phyloP scores from a whole-genome alignment of 92 coral and sea anemone genomes.

The Siderastrea siderea region DNA sequence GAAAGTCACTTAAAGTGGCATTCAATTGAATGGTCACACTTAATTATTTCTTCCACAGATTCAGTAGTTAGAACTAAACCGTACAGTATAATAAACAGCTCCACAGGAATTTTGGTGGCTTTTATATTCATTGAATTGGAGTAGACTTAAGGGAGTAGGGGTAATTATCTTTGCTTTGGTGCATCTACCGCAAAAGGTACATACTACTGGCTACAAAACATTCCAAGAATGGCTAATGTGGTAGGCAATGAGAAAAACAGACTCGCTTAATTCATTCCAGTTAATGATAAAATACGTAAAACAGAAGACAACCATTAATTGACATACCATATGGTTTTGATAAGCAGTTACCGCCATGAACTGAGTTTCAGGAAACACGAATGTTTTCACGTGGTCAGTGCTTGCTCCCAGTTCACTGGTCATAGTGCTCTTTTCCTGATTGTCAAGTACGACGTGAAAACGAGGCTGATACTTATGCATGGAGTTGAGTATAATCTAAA shows the following conservation, averaged over 20 bases:
- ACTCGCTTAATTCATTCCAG: not conserved
- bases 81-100: too few species aligned
- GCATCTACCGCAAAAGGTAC: too few species aligned
- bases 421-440: slow-evolving; percentile 73
- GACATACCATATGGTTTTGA: not conserved
- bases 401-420: slow-evolving; percentile 77
- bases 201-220: not conserved
- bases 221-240: slow-evolving; percentile 10
- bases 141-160: too few species aligned
- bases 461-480: slow-evolving; percentile 99
- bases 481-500: slow-evolving; percentile 95
- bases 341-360: too few species aligned
- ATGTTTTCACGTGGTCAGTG: slow-evolving; percentile 88
- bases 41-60: too few species aligned
- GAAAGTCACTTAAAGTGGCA: too few species aligned
- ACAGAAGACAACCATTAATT: too few species aligned
- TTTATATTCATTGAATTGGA: too few species aligned
- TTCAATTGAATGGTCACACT: too few species aligned
- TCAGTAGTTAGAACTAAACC: too few species aligned
- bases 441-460: slow-evolving; percentile 93
- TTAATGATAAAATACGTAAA: not conserved
- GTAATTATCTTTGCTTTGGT: too few species aligned
- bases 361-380: slow-evolving; percentile 69
- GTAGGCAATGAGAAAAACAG: not conserved
- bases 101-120: too few species aligned